Conservation (phyloP, 2,888 invertebrate species). For the Anorthoa munda region DNA sequence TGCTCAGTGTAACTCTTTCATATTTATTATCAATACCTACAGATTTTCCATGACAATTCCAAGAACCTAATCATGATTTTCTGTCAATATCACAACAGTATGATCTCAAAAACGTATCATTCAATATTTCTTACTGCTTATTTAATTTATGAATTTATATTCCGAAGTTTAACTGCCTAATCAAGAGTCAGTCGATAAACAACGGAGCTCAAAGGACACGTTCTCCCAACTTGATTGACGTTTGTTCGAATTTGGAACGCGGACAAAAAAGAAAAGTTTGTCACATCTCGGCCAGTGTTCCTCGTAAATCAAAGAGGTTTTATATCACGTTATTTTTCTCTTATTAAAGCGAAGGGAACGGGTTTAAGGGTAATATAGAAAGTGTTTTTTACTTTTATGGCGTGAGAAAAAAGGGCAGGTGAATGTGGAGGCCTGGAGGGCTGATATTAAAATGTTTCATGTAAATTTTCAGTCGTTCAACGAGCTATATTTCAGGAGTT, state of each 20-base stretch:
- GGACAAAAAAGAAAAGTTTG: conserved; percentile 72
- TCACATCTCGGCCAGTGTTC: conserved; percentile 73
- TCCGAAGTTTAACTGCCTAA: conserved; percentile 46
- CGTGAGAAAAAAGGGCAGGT: conserved; percentile 90
- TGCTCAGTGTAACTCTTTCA: too few species aligned
- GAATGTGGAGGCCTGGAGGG: conserved; percentile 75
- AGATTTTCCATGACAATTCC: background rate
- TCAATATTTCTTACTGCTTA: conserved; percentile 45
- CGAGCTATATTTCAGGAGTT: conserved; percentile 85
- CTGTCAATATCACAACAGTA: conserved; percentile 5
- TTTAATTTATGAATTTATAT: conserved; percentile 59
- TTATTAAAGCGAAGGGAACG: conserved; percentile 66
- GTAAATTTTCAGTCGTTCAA: conserved; percentile 88
- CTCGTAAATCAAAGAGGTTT: conserved; percentile 74
- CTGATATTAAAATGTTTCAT: conserved; percentile 91
- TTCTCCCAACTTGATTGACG: conserved; percentile 78
- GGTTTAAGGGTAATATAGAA: conserved; percentile 70
- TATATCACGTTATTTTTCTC: conserved; percentile 72
- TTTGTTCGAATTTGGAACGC: conserved; percentile 73
- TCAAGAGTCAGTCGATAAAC: conserved; percentile 61
- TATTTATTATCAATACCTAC: too few species aligned
- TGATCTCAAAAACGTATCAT: conserved; percentile 17
- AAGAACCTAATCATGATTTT: background rate
- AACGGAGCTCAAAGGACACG: conserved; percentile 66
- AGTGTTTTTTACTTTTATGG: conserved; percentile 78